Conservation (phyloP, 2,113 vertebrate genomes). For the Malurus melanocephalus region DNA sequence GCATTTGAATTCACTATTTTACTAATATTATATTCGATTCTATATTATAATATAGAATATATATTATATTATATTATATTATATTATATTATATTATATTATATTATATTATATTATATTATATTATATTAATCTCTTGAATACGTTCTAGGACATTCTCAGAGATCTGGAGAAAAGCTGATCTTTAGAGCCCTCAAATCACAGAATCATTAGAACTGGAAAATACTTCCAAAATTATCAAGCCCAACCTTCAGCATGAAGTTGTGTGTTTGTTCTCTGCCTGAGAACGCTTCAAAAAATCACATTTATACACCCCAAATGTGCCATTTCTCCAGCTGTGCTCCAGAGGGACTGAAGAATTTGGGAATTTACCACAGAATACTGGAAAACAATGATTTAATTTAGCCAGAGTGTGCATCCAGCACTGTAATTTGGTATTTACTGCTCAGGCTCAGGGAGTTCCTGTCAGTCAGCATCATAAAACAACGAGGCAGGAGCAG, state of each 20-base stretch:
- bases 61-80: too few relatives aligned
- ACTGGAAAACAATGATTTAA: not conserved
- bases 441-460: not conserved
- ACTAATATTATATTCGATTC: too few relatives aligned
- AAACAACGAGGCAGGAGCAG: conserved; percentile 17
- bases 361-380: not conserved
- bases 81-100: too few relatives aligned
- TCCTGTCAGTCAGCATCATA: conserved; percentile 40
- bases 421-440: not conserved
- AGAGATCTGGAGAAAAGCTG: not conserved
- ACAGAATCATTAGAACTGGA: not conserved
- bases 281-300: not conserved
- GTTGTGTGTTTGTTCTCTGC: not conserved
- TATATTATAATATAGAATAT: too few relatives aligned
- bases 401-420: conserved; percentile 9
- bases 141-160: not conserved
- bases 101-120: too few relatives aligned
- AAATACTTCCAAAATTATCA: not conserved
- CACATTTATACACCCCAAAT: not conserved
- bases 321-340: not conserved
- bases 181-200: not conserved
- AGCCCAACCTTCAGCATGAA: not conserved
- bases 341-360: conserved; percentile 3
- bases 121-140: not conserved
- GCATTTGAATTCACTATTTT: too few relatives aligned